Percentiles rank a stretch among this genome's conserved stretches.
Conservation (phyloP, 2,113 vertebrate species). For the Lophius piscatorius region DNA sequence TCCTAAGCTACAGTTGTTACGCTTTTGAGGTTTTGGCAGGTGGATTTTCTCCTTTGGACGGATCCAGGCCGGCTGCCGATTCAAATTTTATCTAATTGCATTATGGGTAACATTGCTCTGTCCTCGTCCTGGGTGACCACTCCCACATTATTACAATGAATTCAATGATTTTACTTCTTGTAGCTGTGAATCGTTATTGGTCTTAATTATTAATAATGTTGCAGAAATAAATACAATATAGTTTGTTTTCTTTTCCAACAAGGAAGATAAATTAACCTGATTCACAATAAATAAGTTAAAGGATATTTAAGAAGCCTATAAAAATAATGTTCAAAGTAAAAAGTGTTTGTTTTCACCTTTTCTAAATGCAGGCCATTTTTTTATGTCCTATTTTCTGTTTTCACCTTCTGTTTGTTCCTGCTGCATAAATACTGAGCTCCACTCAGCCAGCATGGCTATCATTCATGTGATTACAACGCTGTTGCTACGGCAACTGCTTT, state of each 20-base stretch:
- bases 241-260: too few relatives aligned
- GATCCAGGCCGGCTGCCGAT: neutral
- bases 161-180: too few relatives aligned
- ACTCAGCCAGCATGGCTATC: constrained; percentile 47
- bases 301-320: neutral
- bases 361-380: constrained; percentile 68
- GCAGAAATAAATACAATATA: constrained; percentile 8
- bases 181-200: constrained; percentile 32
- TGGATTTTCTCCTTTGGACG: rapidly evolving
- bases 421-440: constrained; percentile 62
- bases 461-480: constrained; percentile 60
- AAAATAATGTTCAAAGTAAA: constrained; percentile 1
- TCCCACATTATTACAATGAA: too few relatives aligned
- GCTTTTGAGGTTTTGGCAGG: neutral
- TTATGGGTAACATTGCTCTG: constrained; percentile 16
- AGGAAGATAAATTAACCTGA: too few relatives aligned
- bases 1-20: too few relatives aligned
- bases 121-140: constrained; percentile 20
- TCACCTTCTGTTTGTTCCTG: constrained; percentile 59
- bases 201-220: constrained; percentile 30
- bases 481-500: constrained; percentile 64
- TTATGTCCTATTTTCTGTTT: constrained; percentile 46
- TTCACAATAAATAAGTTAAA: too few relatives aligned
- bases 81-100: too few relatives aligned
- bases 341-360: constrained; percentile 42